Evolutionary conservation across 92 coral and sea anemone species (phyloP), one percentile per base, ranked within the genome.

Genomic region (Heteractis magnifica): DNA sequence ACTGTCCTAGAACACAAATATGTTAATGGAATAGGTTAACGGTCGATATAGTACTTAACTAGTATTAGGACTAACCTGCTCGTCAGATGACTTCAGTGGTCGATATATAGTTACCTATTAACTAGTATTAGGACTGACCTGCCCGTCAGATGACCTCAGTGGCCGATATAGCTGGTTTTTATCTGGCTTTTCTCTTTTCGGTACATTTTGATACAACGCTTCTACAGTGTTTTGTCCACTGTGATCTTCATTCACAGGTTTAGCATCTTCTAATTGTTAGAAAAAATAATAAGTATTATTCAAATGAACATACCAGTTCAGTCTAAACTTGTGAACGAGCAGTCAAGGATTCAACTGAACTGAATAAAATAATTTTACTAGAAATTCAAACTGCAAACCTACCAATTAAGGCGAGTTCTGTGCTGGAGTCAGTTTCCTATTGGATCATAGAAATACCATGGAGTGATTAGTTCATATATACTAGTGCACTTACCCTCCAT

Each of bases 151-250:
- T 10, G 73, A 68, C 73, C 73, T 21, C 49, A 68, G 49, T 14
- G 73, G 73, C 10, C 73, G 73, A 26, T 68, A 68, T 4, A 23
- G 14, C 15, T 68, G 73, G 73, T 26, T 68, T 12, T 26, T 68
- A 11, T 68, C 73, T 5, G 48, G 73, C 11, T 68, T 68, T 26
- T 68, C 73, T 68, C 73, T 23, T 68, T 48, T 68, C 23, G 73
- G 73, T 26, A 68, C 73, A 10, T 68, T 68, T 68, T 68, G 73
- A 68, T 68, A 68, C 20, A 68, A 68, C 13, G 73, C 49, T 68
- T 68, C 73, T 68, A 20, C 73, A 26, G 4, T 68, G 73, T 26
- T 68, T 68, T 68, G 73, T 68, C 5, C 73, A 10, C 18, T 21
- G 73, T 68, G 0, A 26, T 26, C 49, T 68, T 68, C 73, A 68